phyloP scores from a whole-genome alignment of 2,113 vertebrate genomes.

The Danionella cerebrum region DNA sequence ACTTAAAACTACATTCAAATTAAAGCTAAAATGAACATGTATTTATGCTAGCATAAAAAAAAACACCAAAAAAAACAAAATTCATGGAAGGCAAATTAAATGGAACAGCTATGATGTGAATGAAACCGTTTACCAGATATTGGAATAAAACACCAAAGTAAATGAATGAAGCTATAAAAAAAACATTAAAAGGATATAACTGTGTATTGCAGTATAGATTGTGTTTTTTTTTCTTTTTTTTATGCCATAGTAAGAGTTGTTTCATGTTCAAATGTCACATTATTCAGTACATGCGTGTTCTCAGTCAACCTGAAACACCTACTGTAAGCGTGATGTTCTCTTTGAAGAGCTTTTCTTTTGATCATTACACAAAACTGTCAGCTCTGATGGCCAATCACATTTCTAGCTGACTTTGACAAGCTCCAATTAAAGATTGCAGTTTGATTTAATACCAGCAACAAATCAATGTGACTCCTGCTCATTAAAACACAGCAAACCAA shows the following conservation, averaged over 20 bases:
- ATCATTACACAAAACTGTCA: neutral
- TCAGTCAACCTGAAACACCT: neutral
- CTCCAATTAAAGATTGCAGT: conserved; percentile 4
- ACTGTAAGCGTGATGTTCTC: neutral
- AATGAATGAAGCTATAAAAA: no score
- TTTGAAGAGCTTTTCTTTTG: neutral
- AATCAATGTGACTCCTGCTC: neutral
- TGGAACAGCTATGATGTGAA: neutral
- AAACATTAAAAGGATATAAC: no score
- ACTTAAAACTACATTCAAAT: no score
- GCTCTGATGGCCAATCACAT: neutral
- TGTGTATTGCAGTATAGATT: no score
- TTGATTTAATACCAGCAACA: neutral
- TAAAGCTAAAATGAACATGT: no score
- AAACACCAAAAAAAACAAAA: neutral
- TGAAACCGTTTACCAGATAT: neutral
- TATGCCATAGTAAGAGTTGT: no score
- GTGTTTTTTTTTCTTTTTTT: no score
- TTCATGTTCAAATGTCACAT: no score
- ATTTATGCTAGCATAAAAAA: no score
- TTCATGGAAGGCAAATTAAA: neutral
- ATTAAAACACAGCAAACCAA: neutral
- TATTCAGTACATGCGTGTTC: neutral
- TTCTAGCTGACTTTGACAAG: conserved; percentile 1
- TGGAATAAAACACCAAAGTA: no score